Conservation (phyloP, 2,797 vertebrate genomes). For the Fistularia commersonii region DNA sequence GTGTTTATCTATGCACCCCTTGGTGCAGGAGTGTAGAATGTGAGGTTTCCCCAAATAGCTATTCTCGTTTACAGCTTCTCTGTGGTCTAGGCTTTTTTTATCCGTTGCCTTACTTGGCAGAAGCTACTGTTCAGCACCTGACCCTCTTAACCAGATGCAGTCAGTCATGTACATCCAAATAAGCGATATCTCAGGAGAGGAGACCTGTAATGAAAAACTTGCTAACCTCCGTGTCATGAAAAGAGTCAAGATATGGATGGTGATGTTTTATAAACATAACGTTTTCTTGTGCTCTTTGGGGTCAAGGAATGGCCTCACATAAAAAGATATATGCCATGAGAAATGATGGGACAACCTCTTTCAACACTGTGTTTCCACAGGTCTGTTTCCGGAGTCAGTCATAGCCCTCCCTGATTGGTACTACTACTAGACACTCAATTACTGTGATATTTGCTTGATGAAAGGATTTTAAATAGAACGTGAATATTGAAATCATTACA, state of each 20-base stretch:
- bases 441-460: conserved; percentile 10
- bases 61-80: conserved; percentile 59
- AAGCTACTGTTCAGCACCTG: conserved; percentile 45
- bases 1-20: conserved; percentile 38
- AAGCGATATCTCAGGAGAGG: conserved; percentile 1
- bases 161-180: not conserved
- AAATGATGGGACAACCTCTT: conserved; percentile 22
- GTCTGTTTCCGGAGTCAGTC: conserved; percentile 2
- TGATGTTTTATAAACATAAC: not conserved
- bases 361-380: not conserved
- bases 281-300: conserved; percentile 1
- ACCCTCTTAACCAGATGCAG: conserved; percentile 36
- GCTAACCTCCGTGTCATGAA: conserved; percentile 3
- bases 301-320: conserved; percentile 5
- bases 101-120: conserved; percentile 55
- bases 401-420: too few relatives aligned
- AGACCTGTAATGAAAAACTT: conserved; percentile 4
- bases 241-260: not conserved
- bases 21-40: conserved; percentile 38
- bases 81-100: conserved; percentile 54
- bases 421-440: too few relatives aligned
- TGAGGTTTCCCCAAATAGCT: conserved; percentile 61
- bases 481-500: too few relatives aligned
- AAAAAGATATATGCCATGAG: conserved; percentile 19
- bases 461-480: not conserved